Base-by-base conservation (phyloP, 1,140 invertebrate species). In the Brachionus sp. region DNA sequence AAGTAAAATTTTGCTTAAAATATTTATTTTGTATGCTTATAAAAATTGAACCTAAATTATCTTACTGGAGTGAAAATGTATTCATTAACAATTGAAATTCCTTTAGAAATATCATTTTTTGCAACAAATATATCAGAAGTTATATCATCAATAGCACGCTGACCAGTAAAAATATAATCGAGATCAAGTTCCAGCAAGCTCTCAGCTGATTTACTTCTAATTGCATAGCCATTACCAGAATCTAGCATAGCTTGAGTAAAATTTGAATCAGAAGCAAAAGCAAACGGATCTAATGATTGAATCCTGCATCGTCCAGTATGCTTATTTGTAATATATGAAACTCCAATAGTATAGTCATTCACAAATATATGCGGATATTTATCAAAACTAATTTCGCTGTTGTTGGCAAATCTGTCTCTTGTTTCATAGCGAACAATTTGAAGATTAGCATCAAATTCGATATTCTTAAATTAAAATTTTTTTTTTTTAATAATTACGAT, bases 321-420 rank as follows among this genome's bases (percentile, higher is more conserved):
- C 25, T 42, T 80, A 66, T 80, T 80, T 33, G 13, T 57, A 19
- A 62, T 44, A 66, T 80, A 80, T 25, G 50, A 57, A 35, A 80
- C 77, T 9, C 77, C 77, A 57, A 80, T 42, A 19, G 77, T 35
- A 33, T 62, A 80, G 42, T 80, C 77, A 66, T 80, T 57, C 23
- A 80, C 50, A 44, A 62, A 80, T 19, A 75, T 12, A 75, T 46
- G 42, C 39, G 50, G 50, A 66, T 39, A 37, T 66, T 39, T 62
- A 35, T 57, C 77, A 25, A 33, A 57, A 12, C 6, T 78, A 6
- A 80, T 39, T 12, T 62, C 50, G 25, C 19, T 62, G 12, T 80
- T 35, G 13, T 57, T 66, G 9, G 12, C 12, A 37, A 62, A 66
- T 62, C 23, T 5, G 13, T 66, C 39, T 62, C 77, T 80, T 37